Percentiles rank a stretch among this genome's conserved stretches.
Evolutionary conservation across 2,888 invertebrate genomes (phyloP).

Genomic region (Coleophora flavipennella): DNA sequence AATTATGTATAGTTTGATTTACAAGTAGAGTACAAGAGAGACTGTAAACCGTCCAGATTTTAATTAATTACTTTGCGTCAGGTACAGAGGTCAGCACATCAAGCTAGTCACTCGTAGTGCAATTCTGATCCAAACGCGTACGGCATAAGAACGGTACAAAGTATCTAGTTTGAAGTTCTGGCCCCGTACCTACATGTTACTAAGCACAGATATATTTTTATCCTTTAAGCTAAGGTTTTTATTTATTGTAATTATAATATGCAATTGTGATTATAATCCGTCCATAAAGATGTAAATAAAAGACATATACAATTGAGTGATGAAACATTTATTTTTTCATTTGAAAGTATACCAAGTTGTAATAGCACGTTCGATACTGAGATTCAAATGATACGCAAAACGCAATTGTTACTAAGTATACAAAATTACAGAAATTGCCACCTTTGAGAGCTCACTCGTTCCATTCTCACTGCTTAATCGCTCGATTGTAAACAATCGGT

Average conservation of each 20-base stretch:
- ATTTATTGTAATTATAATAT: too few species aligned
- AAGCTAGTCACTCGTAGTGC: too few species aligned
- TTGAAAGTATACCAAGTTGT: slow-evolving; percentile 71
- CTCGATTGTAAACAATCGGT: not conserved
- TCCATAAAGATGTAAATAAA: slow-evolving; percentile 24
- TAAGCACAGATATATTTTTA: not conserved
- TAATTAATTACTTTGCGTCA: too few species aligned
- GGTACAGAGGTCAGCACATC: too few species aligned
- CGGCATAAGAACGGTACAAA: too few species aligned
- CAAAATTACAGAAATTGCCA: slow-evolving; percentile 37
- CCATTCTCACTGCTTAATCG: slow-evolving; percentile 7
- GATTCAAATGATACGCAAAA: slow-evolving; percentile 70
- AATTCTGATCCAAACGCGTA: too few species aligned
- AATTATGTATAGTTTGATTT: too few species aligned
- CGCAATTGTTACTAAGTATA: slow-evolving; percentile 51
- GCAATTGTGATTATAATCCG: slow-evolving; percentile 22
- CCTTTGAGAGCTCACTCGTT: slow-evolving; percentile 16
- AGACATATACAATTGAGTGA: slow-evolving; percentile 40
- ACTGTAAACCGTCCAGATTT: too few species aligned
- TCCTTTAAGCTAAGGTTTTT: too few species aligned
- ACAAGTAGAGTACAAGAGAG: too few species aligned
- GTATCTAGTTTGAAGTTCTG: too few species aligned
- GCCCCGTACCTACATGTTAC: too few species aligned
- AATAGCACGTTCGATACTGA: slow-evolving; percentile 66
- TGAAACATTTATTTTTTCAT: slow-evolving; percentile 72